Conservation (phyloP, 2,888 invertebrate species). For the Thereva nobilitata region DNA sequence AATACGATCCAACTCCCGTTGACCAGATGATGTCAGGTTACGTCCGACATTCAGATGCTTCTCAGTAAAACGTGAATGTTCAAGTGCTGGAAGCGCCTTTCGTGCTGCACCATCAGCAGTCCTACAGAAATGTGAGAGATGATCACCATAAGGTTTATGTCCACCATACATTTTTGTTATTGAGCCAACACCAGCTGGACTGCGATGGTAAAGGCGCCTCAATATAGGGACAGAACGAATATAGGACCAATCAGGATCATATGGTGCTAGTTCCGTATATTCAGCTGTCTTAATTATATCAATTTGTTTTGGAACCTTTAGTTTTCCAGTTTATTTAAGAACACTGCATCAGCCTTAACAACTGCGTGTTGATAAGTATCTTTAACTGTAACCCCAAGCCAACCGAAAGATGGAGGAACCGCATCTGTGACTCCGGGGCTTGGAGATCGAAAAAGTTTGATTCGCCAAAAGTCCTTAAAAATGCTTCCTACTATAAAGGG, state of each 20-base stretch:
- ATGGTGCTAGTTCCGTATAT: slow-evolving; percentile 96
- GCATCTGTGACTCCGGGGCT: too few relatives aligned
- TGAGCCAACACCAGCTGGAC: slow-evolving; percentile 93
- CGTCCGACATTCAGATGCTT: slow-evolving; percentile 89
- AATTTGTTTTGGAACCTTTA: slow-evolving; percentile 97
- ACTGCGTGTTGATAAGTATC: slow-evolving; percentile 99
- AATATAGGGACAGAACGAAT: slow-evolving; percentile 92
- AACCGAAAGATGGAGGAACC: too few relatives aligned
- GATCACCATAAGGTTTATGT: slow-evolving; percentile 93
- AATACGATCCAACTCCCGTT: slow-evolving; percentile 89
- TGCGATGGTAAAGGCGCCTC: slow-evolving; percentile 93
- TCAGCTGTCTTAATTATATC: slow-evolving; percentile 95
- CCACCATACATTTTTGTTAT: slow-evolving; percentile 97
- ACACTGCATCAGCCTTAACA: slow-evolving; percentile 93
- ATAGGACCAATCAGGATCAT: slow-evolving; percentile 98
- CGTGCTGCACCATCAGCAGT: slow-evolving; percentile 76
- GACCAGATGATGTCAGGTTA: slow-evolving; percentile 85
- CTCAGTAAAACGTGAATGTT: slow-evolving; percentile 89
- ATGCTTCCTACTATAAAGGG: too few relatives aligned
- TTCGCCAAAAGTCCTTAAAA: too few relatives aligned
- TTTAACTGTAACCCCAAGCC: slow-evolving; percentile 91
- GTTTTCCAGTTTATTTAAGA: slow-evolving; percentile 94
- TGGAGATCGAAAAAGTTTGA: too few relatives aligned
- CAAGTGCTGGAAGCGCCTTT: slow-evolving; percentile 91
- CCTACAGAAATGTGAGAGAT: slow-evolving; percentile 93